Evolutionary conservation across 1,140 invertebrate genomes (phyloP), one percentile per base, ranked within the genome.

Genomic region (Atta cephalotes): DNA sequence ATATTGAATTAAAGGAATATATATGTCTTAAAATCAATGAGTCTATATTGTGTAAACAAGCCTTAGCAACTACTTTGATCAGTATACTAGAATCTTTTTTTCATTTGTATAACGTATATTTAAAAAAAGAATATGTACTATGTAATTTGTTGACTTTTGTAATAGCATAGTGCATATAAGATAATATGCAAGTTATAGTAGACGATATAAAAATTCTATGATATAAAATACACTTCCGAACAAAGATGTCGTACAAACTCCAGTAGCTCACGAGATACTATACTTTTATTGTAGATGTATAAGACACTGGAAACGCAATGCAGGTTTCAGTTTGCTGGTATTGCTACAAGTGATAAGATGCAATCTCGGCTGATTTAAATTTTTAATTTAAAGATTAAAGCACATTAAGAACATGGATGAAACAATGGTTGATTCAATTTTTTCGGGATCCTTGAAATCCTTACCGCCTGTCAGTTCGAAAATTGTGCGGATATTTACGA

Each of bases 401-500:
- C 49, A n/a, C 10, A n/a, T 66, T 12, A 56, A 21, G 35, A 84
- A 72, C 45, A 99, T 99, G 98, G 98, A 99, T 93, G 98, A 99
- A 94, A 96, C 97, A 79, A 98, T 97, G 0, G 97, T 99, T 31
- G 98, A 99, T 94, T 96, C 97, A 66, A 99, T 99, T 89, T 99
- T 99, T 94, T 96, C 97, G 9, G 99, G 99, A 18, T 97, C 97
- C 2, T 95, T 99, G 87, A 97, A 98, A 92, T 97, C 97, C 56
- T 95, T 99, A 85, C 99, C 99, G 2, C 97, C 98, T 2, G 98
- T 99, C 49, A 99, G 98, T 94, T 99, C 99, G 0, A 99, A 99
- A 96, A 99, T 99, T 92, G 99, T 99, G 21, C 96, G 99, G 86
- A 99, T 99, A 92, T 99, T 99, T 93, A 99, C 99, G 18, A 99